phyloP scores from a whole-genome alignment of 2,113 vertebrate genomes.

The Natator depressus region DNA sequence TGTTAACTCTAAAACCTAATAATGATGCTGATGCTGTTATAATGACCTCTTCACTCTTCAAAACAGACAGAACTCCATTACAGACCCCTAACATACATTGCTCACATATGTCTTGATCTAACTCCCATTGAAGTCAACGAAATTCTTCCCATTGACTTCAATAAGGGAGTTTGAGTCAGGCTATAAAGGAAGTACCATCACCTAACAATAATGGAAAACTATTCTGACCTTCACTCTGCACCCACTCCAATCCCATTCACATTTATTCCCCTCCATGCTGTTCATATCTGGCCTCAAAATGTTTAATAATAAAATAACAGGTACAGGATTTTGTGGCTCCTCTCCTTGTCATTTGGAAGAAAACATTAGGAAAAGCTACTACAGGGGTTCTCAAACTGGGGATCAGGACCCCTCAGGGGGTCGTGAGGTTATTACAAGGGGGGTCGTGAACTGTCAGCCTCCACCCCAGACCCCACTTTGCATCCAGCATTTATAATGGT shows the following conservation, averaged over 20 bases:
- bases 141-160: background rate
- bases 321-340: background rate
- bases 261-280: background rate
- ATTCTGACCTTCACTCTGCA: background rate
- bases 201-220: background rate
- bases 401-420: too few relatives aligned
- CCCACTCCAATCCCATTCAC: background rate
- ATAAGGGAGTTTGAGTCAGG: background rate
- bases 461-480: too few relatives aligned
- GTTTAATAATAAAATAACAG: background rate
- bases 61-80: background rate
- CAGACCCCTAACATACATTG: background rate
- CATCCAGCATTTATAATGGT: too few relatives aligned
- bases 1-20: background rate
- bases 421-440: too few relatives aligned
- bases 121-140: background rate
- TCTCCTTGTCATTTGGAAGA: conserved; percentile 13
- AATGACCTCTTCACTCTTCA: background rate
- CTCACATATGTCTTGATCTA: background rate
- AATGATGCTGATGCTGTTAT: background rate
- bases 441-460: too few relatives aligned
- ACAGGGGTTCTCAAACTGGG: too few relatives aligned
- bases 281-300: background rate
- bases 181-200: background rate
- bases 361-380: background rate